phyloP scores from a whole-genome alignment of 2,797 vertebrate species.

The Meda fulgida region DNA sequence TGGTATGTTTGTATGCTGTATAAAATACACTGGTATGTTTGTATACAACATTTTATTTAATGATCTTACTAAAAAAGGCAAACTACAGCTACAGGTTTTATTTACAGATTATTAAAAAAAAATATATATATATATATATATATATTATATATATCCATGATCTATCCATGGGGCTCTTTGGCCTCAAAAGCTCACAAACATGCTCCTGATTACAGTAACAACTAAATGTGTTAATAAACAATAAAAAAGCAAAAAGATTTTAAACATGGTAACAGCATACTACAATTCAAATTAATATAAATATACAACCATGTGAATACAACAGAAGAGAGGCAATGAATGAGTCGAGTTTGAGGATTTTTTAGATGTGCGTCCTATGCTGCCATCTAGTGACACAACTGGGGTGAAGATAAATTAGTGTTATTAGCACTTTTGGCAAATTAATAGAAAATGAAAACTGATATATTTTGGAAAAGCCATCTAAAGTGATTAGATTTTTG shows the following conservation, averaged over 20 bases:
- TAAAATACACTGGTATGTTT: background rate
- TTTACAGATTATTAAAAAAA: too few relatives aligned
- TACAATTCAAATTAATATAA: background rate
- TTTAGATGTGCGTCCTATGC: background rate
- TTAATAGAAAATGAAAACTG: background rate
- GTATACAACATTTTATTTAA: background rate
- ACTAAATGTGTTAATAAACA: background rate
- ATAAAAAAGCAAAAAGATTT: too few relatives aligned
- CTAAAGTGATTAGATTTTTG: background rate
- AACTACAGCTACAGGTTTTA: too few relatives aligned
- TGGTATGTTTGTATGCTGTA: background rate
- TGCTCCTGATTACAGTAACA: background rate
- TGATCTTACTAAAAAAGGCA: background rate
- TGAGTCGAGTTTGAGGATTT: background rate
- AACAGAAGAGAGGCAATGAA: background rate
- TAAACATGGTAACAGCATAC: background rate
- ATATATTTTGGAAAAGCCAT: background rate
- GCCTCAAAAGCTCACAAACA: background rate
- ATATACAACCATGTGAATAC: background rate
- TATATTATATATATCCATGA: background rate
- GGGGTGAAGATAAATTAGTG: background rate
- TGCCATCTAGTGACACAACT: constrained; percentile 9
- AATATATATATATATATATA: too few relatives aligned
- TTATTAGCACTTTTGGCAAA: background rate
- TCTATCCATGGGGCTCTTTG: background rate